Conservation (phyloP, 64 coral and sea anemone species). For the Pocillopora verrucosa region DNA sequence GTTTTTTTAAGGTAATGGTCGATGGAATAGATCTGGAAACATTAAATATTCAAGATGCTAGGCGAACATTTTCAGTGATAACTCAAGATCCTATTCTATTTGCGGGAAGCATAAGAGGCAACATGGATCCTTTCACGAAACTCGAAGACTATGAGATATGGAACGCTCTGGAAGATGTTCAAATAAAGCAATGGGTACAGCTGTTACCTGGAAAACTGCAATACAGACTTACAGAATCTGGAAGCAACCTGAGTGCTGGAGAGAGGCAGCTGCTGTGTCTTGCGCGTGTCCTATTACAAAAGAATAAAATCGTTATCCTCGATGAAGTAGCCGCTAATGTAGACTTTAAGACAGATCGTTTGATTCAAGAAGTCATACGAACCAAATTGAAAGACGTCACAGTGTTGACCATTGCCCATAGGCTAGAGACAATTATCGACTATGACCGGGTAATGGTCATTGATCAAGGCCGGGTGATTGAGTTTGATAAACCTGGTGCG, state of each 20-base stretch:
- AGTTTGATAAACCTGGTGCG: constrained; percentile 61
- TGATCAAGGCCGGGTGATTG: constrained; percentile 43
- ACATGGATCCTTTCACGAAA: constrained; percentile 34
- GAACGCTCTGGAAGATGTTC: constrained; percentile 30
- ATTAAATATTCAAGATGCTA: constrained; percentile 16
- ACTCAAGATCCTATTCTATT: constrained; percentile 52
- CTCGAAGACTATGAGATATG: constrained; percentile 10
- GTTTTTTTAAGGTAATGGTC: background rate
- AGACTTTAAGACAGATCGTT: constrained; percentile 43
- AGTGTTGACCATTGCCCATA: constrained; percentile 78
- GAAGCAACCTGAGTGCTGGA: constrained; percentile 54
- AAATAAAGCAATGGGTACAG: constrained; percentile 10
- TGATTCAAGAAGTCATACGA: constrained; percentile 69
- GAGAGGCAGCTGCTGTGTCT: constrained; percentile 60
- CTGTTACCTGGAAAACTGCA: constrained; percentile 48
- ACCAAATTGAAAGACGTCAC: constrained; percentile 65
- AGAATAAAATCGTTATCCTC: constrained; percentile 57
- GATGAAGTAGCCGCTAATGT: constrained; percentile 73
- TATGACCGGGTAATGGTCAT: constrained; percentile 73
- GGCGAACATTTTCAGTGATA: constrained; percentile 39
- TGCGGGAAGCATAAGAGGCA: constrained; percentile 28
- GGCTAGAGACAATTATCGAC: constrained; percentile 77
- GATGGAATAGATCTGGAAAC: constrained; percentile 23
- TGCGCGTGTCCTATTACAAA: constrained; percentile 54
- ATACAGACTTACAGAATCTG: constrained; percentile 42